phyloP scores from a whole-genome alignment of 2,797 vertebrate species.

The Pantherophis vulpinus region DNA sequence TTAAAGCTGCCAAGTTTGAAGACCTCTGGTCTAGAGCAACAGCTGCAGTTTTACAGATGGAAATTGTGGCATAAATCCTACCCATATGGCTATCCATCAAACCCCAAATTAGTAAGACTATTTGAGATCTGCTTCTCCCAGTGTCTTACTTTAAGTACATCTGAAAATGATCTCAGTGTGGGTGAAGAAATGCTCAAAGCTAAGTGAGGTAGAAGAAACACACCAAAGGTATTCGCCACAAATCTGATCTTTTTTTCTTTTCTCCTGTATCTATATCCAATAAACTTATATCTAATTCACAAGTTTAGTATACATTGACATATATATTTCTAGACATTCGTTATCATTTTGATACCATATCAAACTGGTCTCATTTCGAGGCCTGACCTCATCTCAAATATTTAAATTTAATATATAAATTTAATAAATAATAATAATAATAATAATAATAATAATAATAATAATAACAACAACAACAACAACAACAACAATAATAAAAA shows the following conservation, averaged over 20 bases:
- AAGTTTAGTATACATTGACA: too few relatives aligned
- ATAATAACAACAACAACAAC: too few relatives aligned
- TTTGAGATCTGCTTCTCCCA: background rate
- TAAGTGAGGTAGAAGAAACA: background rate
- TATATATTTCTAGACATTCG: too few relatives aligned
- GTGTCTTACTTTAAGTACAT: background rate
- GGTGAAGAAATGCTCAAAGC: background rate
- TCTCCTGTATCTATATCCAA: background rate
- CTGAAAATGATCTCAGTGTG: background rate
- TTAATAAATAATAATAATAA: too few relatives aligned
- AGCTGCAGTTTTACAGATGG: background rate
- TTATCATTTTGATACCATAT: too few relatives aligned
- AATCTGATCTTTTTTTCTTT: background rate
- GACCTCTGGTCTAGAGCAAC: background rate
- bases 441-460: too few relatives aligned
- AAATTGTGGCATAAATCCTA: background rate
- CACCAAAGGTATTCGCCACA: background rate
- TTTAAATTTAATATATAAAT: background rate
- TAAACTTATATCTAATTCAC: too few relatives aligned
- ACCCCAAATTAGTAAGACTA: background rate
- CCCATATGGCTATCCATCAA: background rate
- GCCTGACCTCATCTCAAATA: background rate
- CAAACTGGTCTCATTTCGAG: background rate
- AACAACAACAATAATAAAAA: too few relatives aligned
- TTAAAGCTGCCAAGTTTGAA: too few relatives aligned